Conservation (phyloP, 2,888 invertebrate species). For the Phaonia tiefii region DNA sequence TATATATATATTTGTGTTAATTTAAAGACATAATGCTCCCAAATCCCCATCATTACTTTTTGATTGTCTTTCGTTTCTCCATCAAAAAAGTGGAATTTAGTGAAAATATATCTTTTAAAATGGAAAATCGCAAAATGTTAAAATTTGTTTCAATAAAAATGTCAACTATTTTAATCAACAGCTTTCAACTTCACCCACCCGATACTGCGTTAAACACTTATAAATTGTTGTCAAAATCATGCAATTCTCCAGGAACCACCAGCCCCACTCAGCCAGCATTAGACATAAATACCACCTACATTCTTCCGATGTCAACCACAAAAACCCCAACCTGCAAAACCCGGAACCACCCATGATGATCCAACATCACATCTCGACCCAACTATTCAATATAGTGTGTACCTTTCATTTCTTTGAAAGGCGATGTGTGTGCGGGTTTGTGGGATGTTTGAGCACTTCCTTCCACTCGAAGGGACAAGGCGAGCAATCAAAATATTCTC, state of each 20-base stretch:
- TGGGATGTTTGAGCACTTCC: neutral
- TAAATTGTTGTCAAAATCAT: constrained; percentile 13
- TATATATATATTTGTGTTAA: too few relatives aligned
- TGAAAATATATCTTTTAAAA: constrained; percentile 44
- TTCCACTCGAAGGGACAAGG: neutral
- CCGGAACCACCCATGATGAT: too few relatives aligned
- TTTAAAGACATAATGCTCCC: too few relatives aligned
- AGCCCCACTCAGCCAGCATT: neutral
- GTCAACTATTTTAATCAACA: constrained; percentile 8
- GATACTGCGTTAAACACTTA: neutral
- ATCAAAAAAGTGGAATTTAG: constrained; percentile 46
- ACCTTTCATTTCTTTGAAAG: constrained; percentile 12
- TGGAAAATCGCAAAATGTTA: constrained; percentile 38
- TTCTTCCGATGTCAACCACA: too few relatives aligned
- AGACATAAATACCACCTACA: too few relatives aligned
- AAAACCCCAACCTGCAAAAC: too few relatives aligned
- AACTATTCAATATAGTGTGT: constrained; percentile 1
- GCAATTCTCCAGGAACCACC: neutral
- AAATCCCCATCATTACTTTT: too few relatives aligned
- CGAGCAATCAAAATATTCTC: constrained; percentile 25
- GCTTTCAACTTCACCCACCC: neutral
- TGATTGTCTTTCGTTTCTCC: neutral
- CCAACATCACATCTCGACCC: too few relatives aligned
- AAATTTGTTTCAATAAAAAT: constrained; percentile 7
- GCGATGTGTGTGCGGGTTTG: neutral